Base-by-base conservation (phyloP, 1,140 invertebrate species). In the Sitophilus oryzae region DNA sequence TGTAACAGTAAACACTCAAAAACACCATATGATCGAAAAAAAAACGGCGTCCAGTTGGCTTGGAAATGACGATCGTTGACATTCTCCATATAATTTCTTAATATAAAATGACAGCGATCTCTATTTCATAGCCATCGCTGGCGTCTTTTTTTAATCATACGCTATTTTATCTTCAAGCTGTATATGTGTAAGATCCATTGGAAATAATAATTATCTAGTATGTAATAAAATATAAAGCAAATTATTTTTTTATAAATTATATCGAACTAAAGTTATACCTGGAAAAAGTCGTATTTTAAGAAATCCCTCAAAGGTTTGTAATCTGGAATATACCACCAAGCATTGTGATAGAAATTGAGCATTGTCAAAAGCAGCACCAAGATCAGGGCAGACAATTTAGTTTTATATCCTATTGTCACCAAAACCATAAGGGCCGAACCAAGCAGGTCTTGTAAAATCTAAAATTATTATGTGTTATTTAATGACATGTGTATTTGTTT, bases 271-370 rank as follows among this genome's bases (percentile, higher is more conserved):
- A n/a, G n/a, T n/a, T n/a, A 41, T 75, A 92, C 91, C 83, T 94
- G 91, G 86, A 99, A 99, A 79, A 99, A 99, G 76, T 99, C 97
- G 70, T 99, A 99, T 82, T 99, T 99, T 38, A 99, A 84, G 78
- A 99, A 99, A 76, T 99, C 97, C 71, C 96, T 82, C 60, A 98
- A 86, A 14, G 95, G 92, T 68, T 93, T 93, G 73, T 97, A 89
- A 5, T 87, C 79, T 2, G 95, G 93, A 70, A 98, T 88, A 53
- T 82, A 84, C 97, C 97, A 99, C 89, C 91, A 99, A 37, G 91
- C 90, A 73, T 99, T 99, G 71, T 97, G 89, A 72, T 96, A 99
- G 61, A 98, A 81, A 74, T 99, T 99, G 52, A 99, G 81, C 23
- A 84, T 78, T 6, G 88, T 84, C 5, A 99, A 79, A 77, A 97